phyloP scores from a whole-genome alignment of 2,888 invertebrate species.

The Microplitis deprimator region DNA sequence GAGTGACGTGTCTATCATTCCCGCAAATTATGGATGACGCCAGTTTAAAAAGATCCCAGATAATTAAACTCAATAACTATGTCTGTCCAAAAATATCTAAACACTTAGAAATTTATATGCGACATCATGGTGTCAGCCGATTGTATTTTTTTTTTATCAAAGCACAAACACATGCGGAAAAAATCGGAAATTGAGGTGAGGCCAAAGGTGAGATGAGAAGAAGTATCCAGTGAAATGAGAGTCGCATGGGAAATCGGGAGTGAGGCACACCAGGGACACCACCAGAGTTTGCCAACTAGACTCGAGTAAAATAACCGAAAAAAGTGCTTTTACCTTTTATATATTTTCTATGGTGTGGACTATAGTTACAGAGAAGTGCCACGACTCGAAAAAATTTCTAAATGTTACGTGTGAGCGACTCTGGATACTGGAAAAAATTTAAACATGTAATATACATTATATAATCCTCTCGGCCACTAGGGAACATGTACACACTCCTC shows the following conservation, averaged over 20 bases:
- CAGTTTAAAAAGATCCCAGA: constrained; percentile 11
- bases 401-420: background rate
- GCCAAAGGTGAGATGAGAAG: background rate
- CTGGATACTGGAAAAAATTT: background rate
- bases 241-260: constrained; percentile 55
- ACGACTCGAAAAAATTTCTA: background rate
- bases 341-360: background rate
- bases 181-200: too few species aligned
- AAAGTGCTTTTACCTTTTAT: background rate
- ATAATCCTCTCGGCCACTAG: background rate
- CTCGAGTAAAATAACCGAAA: constrained; percentile 5
- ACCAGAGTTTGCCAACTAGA: background rate
- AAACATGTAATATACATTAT: background rate
- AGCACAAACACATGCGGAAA: too few species aligned
- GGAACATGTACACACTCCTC: background rate
- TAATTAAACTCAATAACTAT: background rate
- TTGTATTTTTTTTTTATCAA: too few species aligned
- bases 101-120: too few species aligned
- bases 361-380: background rate
- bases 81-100: background rate
- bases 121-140: too few species aligned
- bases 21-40: constrained; percentile 48
- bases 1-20: constrained; percentile 48
- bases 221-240: constrained; percentile 20
- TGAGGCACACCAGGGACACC: constrained; percentile 21